Base-by-base conservation (phyloP, 2,797 vertebrate species). In the Onychomys leucogaster region DNA sequence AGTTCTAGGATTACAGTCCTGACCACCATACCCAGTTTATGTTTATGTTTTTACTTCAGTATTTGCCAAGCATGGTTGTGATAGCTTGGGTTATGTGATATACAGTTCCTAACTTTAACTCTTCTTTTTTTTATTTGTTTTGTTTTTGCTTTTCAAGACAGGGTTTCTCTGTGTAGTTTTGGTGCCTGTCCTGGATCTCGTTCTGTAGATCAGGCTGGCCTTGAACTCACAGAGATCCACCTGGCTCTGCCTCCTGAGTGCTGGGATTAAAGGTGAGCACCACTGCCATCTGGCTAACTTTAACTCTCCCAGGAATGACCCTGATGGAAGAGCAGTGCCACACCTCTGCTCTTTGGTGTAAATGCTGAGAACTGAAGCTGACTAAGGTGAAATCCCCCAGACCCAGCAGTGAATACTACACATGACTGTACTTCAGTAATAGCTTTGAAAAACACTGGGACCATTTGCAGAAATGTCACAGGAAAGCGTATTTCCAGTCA, bases 361-460 rank as follows among this genome's bases (percentile, higher is more conserved):
- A 86, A 87, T 41, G 76, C 49, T 49, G 27, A n/a, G 16, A 95
- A 80, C n/a, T 92, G 19, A 29, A 82, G 84, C 76, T 67, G 84
- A 43, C n/a, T n/a, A 67, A 59, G 90, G 88, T 34, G 80, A 85
- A 94, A 94, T 13, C n/a, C 71, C 32, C 92, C 32, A 92, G 55
- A 94, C 12, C 80, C 32, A 87, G 57, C 85, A 80, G 52, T 94
- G 77, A 95, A 89, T 63, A 81, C 21, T 49, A n/a, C 83, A 84
- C 32, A 32, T n/a, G 94, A 95, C 19, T 91, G 25, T 59, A 29
- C 82, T 95, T 94, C n/a, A 61, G 77, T 46, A 46, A 29, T 90
- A 63, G n/a, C 29, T 94, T 93, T 94, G 78, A 82, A 93, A 98
- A 91, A 94, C 34, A 94, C 1, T 57, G 59, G 21, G 67, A 73